Evolutionary conservation across 2,888 invertebrate species (phyloP).

Genomic region (Tachina grossa): DNA sequence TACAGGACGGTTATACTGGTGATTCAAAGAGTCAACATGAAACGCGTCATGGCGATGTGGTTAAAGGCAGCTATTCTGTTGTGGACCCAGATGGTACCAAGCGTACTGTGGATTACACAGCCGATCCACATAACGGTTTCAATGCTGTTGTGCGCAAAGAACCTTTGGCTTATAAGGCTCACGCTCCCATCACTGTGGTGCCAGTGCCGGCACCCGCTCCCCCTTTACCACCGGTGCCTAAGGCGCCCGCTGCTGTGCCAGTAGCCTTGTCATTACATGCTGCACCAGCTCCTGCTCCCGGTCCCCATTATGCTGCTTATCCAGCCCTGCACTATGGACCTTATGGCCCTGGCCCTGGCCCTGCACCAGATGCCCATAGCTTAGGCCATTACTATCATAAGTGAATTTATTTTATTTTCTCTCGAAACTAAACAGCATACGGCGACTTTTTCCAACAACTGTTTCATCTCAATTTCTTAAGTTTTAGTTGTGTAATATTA

Average conservation of each 20-base stretch:
- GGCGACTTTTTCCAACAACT: conserved; percentile 66
- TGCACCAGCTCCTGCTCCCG: conserved; percentile 69
- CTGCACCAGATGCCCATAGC: conserved; percentile 42
- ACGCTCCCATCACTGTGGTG: conserved; percentile 75
- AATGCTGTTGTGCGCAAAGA: conserved; percentile 82
- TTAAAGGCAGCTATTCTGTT: conserved; percentile 84
- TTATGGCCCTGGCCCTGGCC: conserved; percentile 73
- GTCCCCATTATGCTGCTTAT: conserved; percentile 77
- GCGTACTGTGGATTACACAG: conserved; percentile 86
- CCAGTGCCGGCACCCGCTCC: conserved; percentile 77
- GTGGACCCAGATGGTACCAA: conserved; percentile 86
- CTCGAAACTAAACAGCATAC: conserved; percentile 63
- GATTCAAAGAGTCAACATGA: conserved; percentile 85
- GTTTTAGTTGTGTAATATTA: conserved; percentile 2
- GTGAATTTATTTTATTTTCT: conserved; percentile 63
- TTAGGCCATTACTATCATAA: conserved; percentile 56
- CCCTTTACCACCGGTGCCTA: conserved; percentile 76
- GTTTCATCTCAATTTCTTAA: conserved; percentile 7
- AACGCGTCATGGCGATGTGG: conserved; percentile 86
- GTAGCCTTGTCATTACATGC: conserved; percentile 58
- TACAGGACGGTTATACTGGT: conserved; percentile 84
- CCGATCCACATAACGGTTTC: conserved; percentile 83
- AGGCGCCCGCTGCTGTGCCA: conserved; percentile 72
- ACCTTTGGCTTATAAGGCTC: conserved; percentile 79
- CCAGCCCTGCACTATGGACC: conserved; percentile 78